These are phyloP conservation scores for Fabriciana adippe DNA, from an alignment of 2,888 invertebrate species.

Conservation along the genomic window DNA sequence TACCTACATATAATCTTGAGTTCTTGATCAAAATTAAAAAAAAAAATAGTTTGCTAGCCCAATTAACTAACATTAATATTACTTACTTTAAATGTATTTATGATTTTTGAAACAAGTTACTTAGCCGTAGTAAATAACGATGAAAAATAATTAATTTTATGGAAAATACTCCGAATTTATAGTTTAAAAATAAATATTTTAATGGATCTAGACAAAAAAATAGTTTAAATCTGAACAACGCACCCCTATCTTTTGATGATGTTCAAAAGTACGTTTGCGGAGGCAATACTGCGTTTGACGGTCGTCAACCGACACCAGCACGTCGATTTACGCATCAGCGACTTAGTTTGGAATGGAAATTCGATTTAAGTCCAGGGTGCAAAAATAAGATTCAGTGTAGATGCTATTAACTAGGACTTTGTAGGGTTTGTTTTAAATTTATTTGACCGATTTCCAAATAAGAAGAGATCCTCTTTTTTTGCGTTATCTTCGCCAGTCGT, in stretches of 20 bases:
- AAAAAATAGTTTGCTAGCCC: too few species aligned
- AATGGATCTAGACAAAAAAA: background rate
- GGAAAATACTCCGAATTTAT: background rate
- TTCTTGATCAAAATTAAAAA: too few species aligned
- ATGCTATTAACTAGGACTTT: background rate
- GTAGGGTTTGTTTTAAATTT: too few species aligned
- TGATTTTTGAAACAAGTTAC: too few species aligned
- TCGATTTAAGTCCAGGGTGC: background rate
- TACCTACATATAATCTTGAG: too few species aligned
- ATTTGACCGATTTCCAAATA: too few species aligned
- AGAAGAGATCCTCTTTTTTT: too few species aligned
- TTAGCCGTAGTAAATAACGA: too few species aligned
- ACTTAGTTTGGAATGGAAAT: slow-evolving; percentile 17
- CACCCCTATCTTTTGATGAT: slow-evolving; percentile 14
- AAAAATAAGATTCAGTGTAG: slow-evolving; percentile 12
- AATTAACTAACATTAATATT: too few species aligned
- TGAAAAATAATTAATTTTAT: too few species aligned
- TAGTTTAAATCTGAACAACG: background rate
- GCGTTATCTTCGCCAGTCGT: too few species aligned
- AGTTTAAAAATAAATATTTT: background rate
- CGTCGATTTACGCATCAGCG: slow-evolving; percentile 26
- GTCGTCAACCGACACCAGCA: slow-evolving; percentile 18
- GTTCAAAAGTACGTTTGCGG: slow-evolving; percentile 10
- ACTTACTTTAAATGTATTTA: too few species aligned
- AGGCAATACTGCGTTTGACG: slow-evolving; percentile 16